phyloP scores from a whole-genome alignment of 2,113 vertebrate genomes.

The Lanius collurio region DNA sequence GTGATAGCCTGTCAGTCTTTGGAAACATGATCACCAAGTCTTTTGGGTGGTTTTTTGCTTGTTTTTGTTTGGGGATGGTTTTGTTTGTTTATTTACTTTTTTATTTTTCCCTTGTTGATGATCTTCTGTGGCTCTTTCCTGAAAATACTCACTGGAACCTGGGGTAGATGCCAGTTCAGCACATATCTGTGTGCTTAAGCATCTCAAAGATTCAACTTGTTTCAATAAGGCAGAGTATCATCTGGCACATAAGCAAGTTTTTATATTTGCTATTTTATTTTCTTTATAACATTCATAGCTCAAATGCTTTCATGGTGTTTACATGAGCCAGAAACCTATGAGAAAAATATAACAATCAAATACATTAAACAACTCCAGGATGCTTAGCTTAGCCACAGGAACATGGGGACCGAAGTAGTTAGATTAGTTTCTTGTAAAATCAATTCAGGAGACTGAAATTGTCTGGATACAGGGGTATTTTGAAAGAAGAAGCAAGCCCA shows the following conservation, averaged over 20 bases:
- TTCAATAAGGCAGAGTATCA: neutral
- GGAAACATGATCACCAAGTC: neutral
- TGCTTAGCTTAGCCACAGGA: neutral
- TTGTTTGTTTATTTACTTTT: neutral
- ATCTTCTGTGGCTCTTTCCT: neutral
- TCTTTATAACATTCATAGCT: neutral
- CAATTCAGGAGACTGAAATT: neutral
- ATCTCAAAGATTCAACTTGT: neutral
- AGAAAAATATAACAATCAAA: neutral
- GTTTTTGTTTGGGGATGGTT: neutral
- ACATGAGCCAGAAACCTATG: neutral
- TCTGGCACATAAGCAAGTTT: neutral
- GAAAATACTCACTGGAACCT: neutral
- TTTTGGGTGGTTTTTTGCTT: neutral
- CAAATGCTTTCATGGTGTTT: neutral
- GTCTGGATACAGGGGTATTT: neutral
- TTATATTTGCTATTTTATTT: neutral
- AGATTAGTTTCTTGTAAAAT: neutral
- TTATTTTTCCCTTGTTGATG: neutral
- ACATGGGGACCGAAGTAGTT: neutral
- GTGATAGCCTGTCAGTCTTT: neutral
- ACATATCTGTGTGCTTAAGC: neutral
- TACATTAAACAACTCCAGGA: neutral
- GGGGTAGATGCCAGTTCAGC: neutral
- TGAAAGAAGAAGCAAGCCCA: neutral